Percentiles rank a stretch among this genome's conserved stretches.
Evolutionary conservation across 2,113 vertebrate species (phyloP).

Genomic region (Todiramphus saurophagus): DNA sequence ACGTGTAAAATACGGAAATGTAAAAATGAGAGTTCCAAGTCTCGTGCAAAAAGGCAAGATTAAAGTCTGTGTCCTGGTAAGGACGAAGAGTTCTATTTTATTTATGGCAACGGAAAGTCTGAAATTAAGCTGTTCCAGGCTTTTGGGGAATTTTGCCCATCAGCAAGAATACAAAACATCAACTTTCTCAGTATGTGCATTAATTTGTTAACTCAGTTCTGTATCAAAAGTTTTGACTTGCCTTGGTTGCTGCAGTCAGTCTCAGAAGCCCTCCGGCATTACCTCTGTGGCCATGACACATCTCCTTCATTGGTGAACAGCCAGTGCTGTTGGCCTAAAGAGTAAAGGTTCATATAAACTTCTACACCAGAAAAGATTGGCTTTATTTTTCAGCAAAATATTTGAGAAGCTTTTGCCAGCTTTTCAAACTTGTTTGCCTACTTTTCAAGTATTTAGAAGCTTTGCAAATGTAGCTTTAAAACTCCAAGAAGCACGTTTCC

Average conservation of each 20-base stretch:
- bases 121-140: background rate
- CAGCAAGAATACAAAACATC: background rate
- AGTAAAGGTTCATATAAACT: background rate
- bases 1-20: background rate
- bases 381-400: background rate
- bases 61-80: background rate
- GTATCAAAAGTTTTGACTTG: background rate
- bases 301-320: background rate
- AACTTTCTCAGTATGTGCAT: background rate
- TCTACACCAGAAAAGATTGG: background rate
- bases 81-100: background rate
- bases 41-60: background rate
- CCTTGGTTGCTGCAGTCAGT: background rate
- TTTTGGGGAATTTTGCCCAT: background rate
- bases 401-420: background rate
- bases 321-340: background rate
- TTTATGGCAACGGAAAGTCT: background rate
- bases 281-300: background rate
- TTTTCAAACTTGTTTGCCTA: background rate
- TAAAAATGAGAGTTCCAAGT: background rate
- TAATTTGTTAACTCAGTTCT: background rate
- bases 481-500: background rate
- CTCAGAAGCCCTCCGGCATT: background rate
- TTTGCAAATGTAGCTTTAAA: background rate
- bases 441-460: background rate